Evolutionary conservation across 1,140 invertebrate genomes (phyloP).

Genomic region (Rhagoletis pomonella): DNA sequence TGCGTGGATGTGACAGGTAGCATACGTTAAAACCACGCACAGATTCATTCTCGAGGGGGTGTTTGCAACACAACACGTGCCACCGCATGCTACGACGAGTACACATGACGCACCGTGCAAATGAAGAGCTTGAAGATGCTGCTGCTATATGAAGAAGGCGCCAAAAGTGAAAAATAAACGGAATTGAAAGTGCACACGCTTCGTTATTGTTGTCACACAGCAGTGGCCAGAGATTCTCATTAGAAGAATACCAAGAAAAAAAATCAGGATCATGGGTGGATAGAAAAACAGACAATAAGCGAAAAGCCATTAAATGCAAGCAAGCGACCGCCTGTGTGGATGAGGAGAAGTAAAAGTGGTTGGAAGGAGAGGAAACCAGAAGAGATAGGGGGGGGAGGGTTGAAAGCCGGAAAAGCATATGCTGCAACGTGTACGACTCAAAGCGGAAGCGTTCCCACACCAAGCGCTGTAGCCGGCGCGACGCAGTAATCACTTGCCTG

Average conservation of each 20-base stretch:
- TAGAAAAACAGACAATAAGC: background rate
- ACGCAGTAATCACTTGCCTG: background rate
- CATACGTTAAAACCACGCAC: constrained; percentile 3
- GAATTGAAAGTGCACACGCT: constrained; percentile 9
- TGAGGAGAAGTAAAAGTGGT: background rate
- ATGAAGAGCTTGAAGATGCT: constrained; percentile 27
- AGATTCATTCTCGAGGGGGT: background rate
- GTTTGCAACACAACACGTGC: background rate
- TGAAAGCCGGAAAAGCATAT: constrained; percentile 23
- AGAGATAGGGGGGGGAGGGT: background rate
- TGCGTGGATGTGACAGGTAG: constrained; percentile 46
- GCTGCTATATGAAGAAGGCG: background rate
- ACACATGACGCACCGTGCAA: background rate
- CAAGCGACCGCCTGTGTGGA: background rate
- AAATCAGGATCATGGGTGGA: background rate
- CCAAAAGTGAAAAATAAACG: background rate
- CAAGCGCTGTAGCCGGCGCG: background rate
- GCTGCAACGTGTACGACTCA: background rate
- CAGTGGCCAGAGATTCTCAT: background rate
- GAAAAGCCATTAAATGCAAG: constrained; percentile 28
- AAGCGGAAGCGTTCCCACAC: constrained; percentile 28
- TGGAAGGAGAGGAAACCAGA: background rate
- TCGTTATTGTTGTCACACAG: constrained; percentile 17
- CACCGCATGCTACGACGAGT: background rate
- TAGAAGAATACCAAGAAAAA: background rate